These are phyloP conservation scores for Sylvicola cinctus DNA, from an alignment of 2,888 invertebrate genomes.

Conservation along the genomic window DNA sequence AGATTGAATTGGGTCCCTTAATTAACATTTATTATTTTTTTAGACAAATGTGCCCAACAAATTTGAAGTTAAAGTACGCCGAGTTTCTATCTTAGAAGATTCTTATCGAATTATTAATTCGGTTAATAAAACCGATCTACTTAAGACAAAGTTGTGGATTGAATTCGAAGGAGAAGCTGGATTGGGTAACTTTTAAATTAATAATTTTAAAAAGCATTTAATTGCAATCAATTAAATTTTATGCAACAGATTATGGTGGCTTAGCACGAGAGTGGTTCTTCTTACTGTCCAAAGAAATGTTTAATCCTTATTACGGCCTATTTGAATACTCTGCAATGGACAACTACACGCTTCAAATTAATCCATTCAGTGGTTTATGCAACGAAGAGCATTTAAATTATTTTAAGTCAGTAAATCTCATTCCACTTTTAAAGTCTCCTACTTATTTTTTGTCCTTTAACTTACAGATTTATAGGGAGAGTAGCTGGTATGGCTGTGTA, in stretches of 20 bases:
- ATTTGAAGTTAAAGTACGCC: slow-evolving; percentile 85
- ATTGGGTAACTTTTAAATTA: slow-evolving; percentile 26
- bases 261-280: slow-evolving; percentile 98
- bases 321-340: slow-evolving; percentile 99
- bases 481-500: slow-evolving; percentile 99
- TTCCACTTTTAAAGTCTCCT: slow-evolving; percentile 1
- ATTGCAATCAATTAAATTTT: slow-evolving; percentile 2
- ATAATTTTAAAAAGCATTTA: slow-evolving; percentile 1
- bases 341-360: slow-evolving; percentile 97
- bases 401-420: slow-evolving; percentile 41
- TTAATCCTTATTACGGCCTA: slow-evolving; percentile 97
- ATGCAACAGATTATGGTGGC: slow-evolving; percentile 73
- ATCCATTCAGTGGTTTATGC: slow-evolving; percentile 91
- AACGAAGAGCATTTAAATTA: slow-evolving; percentile 96
- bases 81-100: slow-evolving; percentile 87
- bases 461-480: slow-evolving; percentile 66
- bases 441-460: neutral
- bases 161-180: slow-evolving; percentile 98
- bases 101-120: slow-evolving; percentile 89
- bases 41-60: slow-evolving; percentile 93
- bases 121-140: slow-evolving; percentile 71
- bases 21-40: slow-evolving; percentile 12
- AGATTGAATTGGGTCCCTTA: neutral
- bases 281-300: slow-evolving; percentile 96
- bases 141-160: slow-evolving; percentile 96